These are phyloP conservation scores for Euwallacea similis DNA, from an alignment of 1,140 invertebrate species.

Conservation along the genomic window DNA sequence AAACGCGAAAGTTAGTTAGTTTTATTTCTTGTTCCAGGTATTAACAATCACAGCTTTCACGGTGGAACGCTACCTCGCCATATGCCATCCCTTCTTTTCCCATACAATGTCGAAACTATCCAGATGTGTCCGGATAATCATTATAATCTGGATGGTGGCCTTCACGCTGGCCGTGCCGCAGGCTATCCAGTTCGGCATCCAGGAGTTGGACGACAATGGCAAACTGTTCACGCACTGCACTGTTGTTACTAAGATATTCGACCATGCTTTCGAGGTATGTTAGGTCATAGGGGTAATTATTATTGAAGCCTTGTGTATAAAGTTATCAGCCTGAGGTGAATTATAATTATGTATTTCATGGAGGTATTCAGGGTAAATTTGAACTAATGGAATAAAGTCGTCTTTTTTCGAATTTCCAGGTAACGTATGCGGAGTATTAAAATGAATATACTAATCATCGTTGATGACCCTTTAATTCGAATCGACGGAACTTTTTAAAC, in stretches of 20 bases:
- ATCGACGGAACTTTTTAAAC: too few relatives aligned
- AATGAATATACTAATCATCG: too few relatives aligned
- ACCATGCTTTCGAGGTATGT: constrained; percentile 55
- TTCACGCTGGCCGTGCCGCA: constrained; percentile 61
- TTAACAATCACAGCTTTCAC: constrained; percentile 70
- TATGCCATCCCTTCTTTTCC: constrained; percentile 65
- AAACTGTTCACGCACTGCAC: constrained; percentile 43
- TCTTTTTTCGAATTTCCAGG: too few relatives aligned
- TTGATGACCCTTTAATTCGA: too few relatives aligned
- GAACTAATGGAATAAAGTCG: too few relatives aligned
- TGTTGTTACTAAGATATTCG: constrained; percentile 44
- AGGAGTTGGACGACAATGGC: constrained; percentile 41
- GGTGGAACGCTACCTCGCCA: constrained; percentile 72
- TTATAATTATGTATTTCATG: too few relatives aligned
- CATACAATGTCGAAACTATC: constrained; percentile 58
- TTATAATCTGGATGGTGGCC: constrained; percentile 63
- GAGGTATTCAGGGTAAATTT: too few relatives aligned
- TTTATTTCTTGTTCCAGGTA: constrained; percentile 48
- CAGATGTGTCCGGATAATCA: constrained; percentile 62
- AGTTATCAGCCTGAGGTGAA: too few relatives aligned
- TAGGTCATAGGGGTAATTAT: not conserved
- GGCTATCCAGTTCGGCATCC: constrained; percentile 56
- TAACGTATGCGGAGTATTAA: too few relatives aligned
- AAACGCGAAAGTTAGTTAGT: too few relatives aligned
- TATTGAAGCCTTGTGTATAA: too few relatives aligned